Evolutionary conservation across 2,888 invertebrate species (phyloP).

Genomic region (Teleiodes luculella): DNA sequence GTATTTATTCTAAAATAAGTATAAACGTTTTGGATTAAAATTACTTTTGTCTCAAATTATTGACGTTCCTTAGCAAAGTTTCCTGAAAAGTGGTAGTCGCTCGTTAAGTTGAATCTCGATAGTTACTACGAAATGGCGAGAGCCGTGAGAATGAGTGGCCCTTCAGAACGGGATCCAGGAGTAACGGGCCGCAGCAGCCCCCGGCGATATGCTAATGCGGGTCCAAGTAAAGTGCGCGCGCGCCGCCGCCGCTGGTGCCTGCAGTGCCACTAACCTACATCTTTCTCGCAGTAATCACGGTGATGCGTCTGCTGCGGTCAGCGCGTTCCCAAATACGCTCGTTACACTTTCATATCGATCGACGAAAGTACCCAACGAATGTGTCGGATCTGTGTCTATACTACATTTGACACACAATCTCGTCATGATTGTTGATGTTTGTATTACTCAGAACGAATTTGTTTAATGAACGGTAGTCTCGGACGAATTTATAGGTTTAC

Average conservation of each 20-base stretch:
- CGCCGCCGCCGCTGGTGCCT: slow-evolving; percentile 33
- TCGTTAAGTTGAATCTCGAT: slow-evolving; percentile 10
- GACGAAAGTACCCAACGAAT: slow-evolving; percentile 61
- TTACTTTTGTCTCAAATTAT: not conserved
- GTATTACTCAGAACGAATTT: slow-evolving; percentile 18
- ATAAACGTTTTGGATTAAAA: too few species aligned
- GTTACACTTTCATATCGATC: slow-evolving; percentile 73
- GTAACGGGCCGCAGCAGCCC: slow-evolving; percentile 67
- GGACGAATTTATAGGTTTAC: too few species aligned
- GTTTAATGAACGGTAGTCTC: slow-evolving; percentile 14
- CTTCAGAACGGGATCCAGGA: slow-evolving; percentile 60
- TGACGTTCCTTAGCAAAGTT: not conserved
- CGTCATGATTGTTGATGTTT: slow-evolving; percentile 18
- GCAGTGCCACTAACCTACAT: slow-evolving; percentile 73
- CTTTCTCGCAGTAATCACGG: slow-evolving; percentile 43
- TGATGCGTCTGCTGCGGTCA: slow-evolving; percentile 69
- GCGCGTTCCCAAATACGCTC: slow-evolving; percentile 65
- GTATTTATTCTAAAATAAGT: too few species aligned
- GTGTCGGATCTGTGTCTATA: slow-evolving; percentile 34
- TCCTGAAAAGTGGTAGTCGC: not conserved
- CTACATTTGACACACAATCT: slow-evolving; percentile 7
- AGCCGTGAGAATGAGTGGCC: slow-evolving; percentile 59
- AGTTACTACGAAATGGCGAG: slow-evolving; percentile 40
- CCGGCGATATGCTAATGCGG: slow-evolving; percentile 68
- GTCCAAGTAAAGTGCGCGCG: slow-evolving; percentile 44